Conservation (phyloP, 2,888 invertebrate genomes). For the Furcula furcula region DNA sequence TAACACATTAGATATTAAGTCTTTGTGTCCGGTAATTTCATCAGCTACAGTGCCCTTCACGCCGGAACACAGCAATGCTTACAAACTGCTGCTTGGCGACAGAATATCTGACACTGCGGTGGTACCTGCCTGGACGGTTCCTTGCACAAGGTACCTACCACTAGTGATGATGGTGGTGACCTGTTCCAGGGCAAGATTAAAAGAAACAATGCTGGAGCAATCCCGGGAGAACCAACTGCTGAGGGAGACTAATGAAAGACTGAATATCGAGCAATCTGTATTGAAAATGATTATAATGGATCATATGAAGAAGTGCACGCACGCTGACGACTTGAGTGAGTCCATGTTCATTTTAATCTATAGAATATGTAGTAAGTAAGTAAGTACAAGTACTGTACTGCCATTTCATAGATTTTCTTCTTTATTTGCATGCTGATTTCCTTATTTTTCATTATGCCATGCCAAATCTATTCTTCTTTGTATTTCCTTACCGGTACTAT, state of each 20-base stretch:
- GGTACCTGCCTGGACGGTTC: too few species aligned
- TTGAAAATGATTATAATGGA: constrained; percentile 48
- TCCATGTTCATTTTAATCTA: constrained; percentile 6
- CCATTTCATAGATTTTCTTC: background rate
- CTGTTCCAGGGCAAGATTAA: constrained; percentile 54
- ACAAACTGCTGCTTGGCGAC: too few species aligned
- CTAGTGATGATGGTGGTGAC: background rate
- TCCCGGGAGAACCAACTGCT: constrained; percentile 49
- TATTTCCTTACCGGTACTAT: background rate
- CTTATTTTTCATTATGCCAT: background rate
- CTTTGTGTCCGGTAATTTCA: background rate
- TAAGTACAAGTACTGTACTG: background rate
- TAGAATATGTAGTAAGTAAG: background rate
- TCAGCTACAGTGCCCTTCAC: too few species aligned
- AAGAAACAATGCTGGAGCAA: constrained; percentile 47
- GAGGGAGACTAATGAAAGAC: constrained; percentile 45
- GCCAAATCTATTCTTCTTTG: background rate
- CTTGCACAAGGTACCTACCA: background rate
- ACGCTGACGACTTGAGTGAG: constrained; percentile 55
- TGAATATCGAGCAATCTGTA: constrained; percentile 48
- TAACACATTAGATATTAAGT: background rate
- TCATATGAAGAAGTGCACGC: constrained; percentile 55
- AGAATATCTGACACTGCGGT: too few species aligned
- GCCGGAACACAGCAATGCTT: too few species aligned
- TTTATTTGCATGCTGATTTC: background rate